Conservation (phyloP, 2,888 invertebrate species). For the Eupithecia abbreviata region DNA sequence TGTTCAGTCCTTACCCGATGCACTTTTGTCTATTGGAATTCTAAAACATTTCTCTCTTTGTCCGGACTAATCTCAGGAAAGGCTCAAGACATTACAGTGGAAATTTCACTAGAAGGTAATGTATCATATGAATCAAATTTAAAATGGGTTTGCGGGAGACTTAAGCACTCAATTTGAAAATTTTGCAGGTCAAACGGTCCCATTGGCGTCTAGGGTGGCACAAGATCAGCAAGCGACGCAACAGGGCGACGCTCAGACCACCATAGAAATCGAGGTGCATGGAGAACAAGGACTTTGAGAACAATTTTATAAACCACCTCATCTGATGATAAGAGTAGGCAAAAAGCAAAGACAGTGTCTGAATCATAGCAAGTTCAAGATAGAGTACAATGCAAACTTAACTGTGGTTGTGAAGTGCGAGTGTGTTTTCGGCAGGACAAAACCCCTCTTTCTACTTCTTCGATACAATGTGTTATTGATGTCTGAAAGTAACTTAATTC, state of each 20-base stretch:
- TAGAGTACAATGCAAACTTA: conserved; percentile 3
- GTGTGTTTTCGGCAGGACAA: not conserved
- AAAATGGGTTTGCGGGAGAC: not conserved
- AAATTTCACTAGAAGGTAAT: conserved; percentile 14
- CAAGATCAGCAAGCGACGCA: conserved; percentile 65
- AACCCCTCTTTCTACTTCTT: not conserved
- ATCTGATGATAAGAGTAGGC: not conserved
- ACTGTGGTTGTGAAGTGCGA: conserved; percentile 7
- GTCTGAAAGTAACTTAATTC: conserved; percentile 1
- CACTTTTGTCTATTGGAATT: not conserved
- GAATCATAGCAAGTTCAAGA: not conserved
- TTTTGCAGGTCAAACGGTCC: conserved; percentile 77
- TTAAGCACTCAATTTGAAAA: not conserved
- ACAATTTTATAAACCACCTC: conserved; percentile 30
- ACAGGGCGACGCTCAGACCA: conserved; percentile 53
- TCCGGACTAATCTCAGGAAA: conserved; percentile 11
- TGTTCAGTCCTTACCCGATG: not conserved
- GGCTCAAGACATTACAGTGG: conserved; percentile 12
- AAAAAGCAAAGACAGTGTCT: not conserved
- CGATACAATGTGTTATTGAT: not conserved
- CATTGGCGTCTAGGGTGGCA: conserved; percentile 71
- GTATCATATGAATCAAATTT: conserved; percentile 2
- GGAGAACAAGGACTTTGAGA: conserved; percentile 70
- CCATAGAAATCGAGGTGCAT: conserved; percentile 69
- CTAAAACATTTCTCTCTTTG: conserved; percentile 17